A percentile compares a stretch with the other conserved stretches of the same genome.
Evolutionary conservation across 2,113 vertebrate genomes (phyloP).

Genomic region (Nothocercus nigrocapillus): DNA sequence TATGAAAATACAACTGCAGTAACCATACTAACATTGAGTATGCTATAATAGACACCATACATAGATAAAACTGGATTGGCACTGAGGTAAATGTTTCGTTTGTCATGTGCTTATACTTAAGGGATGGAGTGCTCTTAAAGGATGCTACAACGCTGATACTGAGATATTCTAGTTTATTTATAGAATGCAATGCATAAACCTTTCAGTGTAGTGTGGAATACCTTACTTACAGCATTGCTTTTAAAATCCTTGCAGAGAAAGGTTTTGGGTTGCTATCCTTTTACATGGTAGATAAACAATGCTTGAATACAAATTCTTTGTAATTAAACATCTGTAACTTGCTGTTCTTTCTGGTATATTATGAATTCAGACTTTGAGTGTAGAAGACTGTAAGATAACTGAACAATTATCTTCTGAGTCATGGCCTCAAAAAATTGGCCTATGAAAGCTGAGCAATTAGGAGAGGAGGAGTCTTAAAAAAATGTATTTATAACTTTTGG

Average conservation of each 20-base stretch:
- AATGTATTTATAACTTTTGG: constrained; percentile 46
- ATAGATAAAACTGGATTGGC: background rate
- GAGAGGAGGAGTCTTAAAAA: background rate
- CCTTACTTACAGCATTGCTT: background rate
- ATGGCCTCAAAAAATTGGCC: background rate
- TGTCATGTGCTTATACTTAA: background rate
- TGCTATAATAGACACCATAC: background rate
- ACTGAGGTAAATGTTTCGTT: background rate
- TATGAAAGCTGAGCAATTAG: constrained; percentile 13
- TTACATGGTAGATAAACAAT: background rate
- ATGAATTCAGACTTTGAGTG: background rate
- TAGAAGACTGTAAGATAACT: background rate
- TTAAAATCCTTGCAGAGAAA: background rate
- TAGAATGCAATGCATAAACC: background rate
- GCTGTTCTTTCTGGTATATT: background rate
- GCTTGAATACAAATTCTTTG: background rate
- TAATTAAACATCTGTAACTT: background rate
- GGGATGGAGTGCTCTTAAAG: background rate
- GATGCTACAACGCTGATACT: background rate
- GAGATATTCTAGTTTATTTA: background rate
- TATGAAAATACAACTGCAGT: background rate
- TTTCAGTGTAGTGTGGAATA: background rate
- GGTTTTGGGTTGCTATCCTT: background rate
- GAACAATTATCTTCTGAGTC: background rate
- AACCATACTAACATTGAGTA: background rate